phyloP scores from a whole-genome alignment of 2,113 vertebrate species.

The Leucoraja erinaceus region DNA sequence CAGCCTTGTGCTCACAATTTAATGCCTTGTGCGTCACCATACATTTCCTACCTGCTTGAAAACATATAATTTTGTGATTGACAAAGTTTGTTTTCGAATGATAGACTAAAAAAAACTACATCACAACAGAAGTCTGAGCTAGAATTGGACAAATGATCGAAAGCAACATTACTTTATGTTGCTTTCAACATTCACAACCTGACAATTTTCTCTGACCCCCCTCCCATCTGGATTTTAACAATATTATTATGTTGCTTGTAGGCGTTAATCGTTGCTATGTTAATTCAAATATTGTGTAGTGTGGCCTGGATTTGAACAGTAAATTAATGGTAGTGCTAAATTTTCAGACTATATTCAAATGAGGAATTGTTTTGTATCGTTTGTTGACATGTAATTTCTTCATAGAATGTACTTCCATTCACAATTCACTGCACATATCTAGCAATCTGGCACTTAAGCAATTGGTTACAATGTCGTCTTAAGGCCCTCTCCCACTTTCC shows the following conservation, averaged over 20 bases:
- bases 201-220: neutral
- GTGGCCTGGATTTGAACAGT: neutral
- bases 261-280: neutral
- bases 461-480: neutral
- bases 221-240: neutral
- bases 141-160: no score
- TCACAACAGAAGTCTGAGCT: no score
- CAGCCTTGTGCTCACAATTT: no score
- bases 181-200: no score
- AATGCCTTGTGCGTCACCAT: no score
- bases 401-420: neutral
- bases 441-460: neutral
- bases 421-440: neutral
- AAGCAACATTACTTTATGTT: no score
- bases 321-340: neutral
- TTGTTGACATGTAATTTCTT: neutral
- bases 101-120: no score
- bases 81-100: no score
- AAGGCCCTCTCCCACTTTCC: no score
- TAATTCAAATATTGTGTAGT: neutral
- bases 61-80: no score
- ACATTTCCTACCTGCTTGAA: no score
- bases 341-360: neutral
- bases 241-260: neutral
- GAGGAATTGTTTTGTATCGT: neutral